A percentile compares a stretch with the other conserved stretches of the same genome.
Evolutionary conservation across 2,888 invertebrate genomes (phyloP).

Genomic region (Choristoneura rosaceana): DNA sequence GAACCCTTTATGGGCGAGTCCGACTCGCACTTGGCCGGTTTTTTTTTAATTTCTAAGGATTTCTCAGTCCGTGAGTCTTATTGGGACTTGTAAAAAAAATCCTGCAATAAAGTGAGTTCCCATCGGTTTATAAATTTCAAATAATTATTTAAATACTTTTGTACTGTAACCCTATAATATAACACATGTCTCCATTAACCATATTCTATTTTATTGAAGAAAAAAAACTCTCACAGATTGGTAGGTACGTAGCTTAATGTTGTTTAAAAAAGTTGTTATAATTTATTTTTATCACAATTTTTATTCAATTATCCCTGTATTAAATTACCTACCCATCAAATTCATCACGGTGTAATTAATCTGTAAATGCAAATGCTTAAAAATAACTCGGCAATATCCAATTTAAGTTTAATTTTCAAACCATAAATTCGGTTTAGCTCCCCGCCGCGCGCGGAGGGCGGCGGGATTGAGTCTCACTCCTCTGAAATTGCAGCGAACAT

Average conservation of each 20-base stretch:
- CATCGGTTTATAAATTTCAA: no score
- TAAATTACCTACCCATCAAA: constrained; percentile 59
- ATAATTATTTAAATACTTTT: no score
- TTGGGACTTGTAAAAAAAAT: no score
- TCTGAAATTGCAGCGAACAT: constrained; percentile 77
- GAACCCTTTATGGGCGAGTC: no score
- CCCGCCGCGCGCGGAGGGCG: constrained; percentile 60
- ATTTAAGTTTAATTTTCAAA: constrained; percentile 83
- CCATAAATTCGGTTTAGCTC: constrained; percentile 82
- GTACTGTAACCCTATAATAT: no score
- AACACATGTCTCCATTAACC: no score
- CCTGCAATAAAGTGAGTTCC: no score
- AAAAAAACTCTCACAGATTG: no score
- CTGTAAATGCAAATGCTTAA: constrained; percentile 74
- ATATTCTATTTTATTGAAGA: no score
- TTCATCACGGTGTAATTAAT: constrained; percentile 66
- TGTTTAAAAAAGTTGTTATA: neutral
- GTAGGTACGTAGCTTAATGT: neutral
- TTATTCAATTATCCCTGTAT: constrained; percentile 47
- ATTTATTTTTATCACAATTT: neutral
- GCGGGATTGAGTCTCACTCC: constrained; percentile 70
- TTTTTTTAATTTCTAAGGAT: no score
- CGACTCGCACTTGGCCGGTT: no score
- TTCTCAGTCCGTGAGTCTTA: no score
- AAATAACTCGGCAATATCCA: constrained; percentile 77